phyloP scores from a whole-genome alignment of 2,113 vertebrate genomes.

The Istiophorus platypterus region DNA sequence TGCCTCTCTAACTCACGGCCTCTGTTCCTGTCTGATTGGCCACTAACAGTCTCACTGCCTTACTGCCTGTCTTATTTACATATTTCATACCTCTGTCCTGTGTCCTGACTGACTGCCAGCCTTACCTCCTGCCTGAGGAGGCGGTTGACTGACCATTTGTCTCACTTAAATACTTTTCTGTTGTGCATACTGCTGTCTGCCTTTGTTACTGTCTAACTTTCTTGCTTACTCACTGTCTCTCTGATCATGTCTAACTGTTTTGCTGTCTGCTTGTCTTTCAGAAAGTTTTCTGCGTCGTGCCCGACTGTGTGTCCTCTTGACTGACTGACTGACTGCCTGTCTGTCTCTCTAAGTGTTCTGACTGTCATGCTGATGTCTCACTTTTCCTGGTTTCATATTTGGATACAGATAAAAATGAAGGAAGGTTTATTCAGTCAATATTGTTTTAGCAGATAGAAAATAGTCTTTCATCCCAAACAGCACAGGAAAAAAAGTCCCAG shows the following conservation, averaged over 20 bases:
- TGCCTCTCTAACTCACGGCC: too few species aligned
- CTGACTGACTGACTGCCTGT: too few species aligned
- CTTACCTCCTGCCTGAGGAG: background rate
- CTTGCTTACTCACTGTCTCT: conserved; percentile 2
- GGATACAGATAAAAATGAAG: too few species aligned
- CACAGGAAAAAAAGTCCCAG: conserved; percentile 26
- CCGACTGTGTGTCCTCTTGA: too few species aligned
- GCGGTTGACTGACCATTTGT: background rate
- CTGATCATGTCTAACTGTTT: background rate
- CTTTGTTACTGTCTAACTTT: background rate
- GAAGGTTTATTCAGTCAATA: conserved; percentile 41
- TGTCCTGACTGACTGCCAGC: background rate
- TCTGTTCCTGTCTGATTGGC: too few species aligned
- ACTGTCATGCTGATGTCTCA: background rate
- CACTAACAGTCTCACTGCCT: background rate
- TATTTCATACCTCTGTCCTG: too few species aligned
- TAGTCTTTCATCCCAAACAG: conserved; percentile 53
- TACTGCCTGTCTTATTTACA: background rate
- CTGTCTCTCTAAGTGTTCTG: too few species aligned
- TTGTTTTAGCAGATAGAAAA: conserved; percentile 50
- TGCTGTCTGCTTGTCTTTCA: background rate
- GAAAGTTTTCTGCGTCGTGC: too few species aligned
- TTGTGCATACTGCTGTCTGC: background rate
- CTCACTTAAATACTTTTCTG: background rate
- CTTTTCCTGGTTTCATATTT: background rate